A percentile compares a stretch with the other conserved stretches of the same genome.
These are phyloP conservation scores for Contarinia nasturtii DNA, from an alignment of 1,140 invertebrate species.

Conservation along the genomic window DNA sequence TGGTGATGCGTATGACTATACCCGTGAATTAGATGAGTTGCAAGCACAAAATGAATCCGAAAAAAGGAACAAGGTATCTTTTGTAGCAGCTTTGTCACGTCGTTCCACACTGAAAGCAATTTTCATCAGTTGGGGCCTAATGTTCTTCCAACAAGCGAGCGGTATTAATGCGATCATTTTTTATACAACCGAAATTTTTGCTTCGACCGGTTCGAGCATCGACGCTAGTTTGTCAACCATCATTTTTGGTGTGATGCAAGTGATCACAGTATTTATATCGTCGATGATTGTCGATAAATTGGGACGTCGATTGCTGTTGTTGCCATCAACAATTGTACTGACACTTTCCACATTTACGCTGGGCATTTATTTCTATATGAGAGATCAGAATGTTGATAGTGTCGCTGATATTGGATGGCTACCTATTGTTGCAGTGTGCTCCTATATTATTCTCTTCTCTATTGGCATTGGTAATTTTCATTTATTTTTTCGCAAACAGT, in stretches of 20 bases:
- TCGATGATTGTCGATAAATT: slow-evolving; percentile 56
- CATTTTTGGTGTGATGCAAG: slow-evolving; percentile 58
- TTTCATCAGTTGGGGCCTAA: slow-evolving; percentile 51
- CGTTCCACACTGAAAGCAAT: slow-evolving; percentile 44
- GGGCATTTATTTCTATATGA: slow-evolving; percentile 42
- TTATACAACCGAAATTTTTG: slow-evolving; percentile 55
- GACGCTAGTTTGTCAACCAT: slow-evolving; percentile 37
- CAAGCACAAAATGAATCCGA: slow-evolving; percentile 32
- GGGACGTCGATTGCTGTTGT: slow-evolving; percentile 49
- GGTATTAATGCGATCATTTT: slow-evolving; percentile 77
- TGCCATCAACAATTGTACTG: slow-evolving; percentile 41
- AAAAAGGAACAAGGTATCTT: slow-evolving; percentile 31
- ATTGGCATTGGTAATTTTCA: slow-evolving; percentile 35
- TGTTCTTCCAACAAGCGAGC: slow-evolving; percentile 72
- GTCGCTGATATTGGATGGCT: slow-evolving; percentile 40
- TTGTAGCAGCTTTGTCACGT: slow-evolving; percentile 32
- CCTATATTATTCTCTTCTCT: slow-evolving; percentile 58
- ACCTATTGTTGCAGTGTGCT: slow-evolving; percentile 45
- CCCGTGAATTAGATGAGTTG: slow-evolving; percentile 34
- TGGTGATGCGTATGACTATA: slow-evolving; percentile 42
- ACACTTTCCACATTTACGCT: slow-evolving; percentile 34
- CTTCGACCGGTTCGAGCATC: slow-evolving; percentile 37
- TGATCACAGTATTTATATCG: slow-evolving; percentile 46
- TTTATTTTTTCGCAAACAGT: too few species aligned
- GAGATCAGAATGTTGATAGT: slow-evolving; percentile 25